Evolutionary conservation across 2,113 vertebrate species (phyloP).

Genomic region (Rissa tridactyla): DNA sequence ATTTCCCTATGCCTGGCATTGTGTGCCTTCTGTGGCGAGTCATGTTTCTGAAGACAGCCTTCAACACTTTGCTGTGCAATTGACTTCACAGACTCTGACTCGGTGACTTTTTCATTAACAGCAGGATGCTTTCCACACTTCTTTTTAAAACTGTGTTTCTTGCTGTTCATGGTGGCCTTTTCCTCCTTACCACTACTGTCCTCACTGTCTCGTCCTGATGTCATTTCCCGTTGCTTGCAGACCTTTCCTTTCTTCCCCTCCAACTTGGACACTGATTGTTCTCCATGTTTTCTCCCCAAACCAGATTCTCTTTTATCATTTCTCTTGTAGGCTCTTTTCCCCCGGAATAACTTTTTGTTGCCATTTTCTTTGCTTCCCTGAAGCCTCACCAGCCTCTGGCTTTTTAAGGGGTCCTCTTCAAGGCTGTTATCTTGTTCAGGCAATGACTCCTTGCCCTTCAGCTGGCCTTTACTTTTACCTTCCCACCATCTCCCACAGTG

Average conservation of each 20-base stretch:
- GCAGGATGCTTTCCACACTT: not conserved
- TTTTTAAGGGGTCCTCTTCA: not conserved
- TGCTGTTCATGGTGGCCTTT: not conserved
- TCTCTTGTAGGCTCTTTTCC: not conserved
- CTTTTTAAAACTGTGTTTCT: not conserved
- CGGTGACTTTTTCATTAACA: not conserved
- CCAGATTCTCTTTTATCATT: not conserved
- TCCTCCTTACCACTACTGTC: not conserved
- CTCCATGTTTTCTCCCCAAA: not conserved
- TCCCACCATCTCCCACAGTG: not conserved
- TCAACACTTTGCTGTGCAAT: not conserved
- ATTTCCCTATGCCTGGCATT: not conserved
- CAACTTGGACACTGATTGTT: not conserved
- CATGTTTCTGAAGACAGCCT: not conserved
- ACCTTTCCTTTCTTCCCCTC: not conserved
- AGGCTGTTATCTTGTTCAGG: not conserved
- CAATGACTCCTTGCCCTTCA: not conserved
- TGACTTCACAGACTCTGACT: not conserved
- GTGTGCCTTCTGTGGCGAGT: not conserved
- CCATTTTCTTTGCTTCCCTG: not conserved
- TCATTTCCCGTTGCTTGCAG: not conserved
- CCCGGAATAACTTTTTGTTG: not conserved
- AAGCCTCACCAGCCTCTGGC: not conserved
- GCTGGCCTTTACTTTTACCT: not conserved
- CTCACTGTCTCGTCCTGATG: not conserved